These are phyloP conservation scores for Coelogynopora nodosa DNA, from an alignment of 2,888 invertebrate genomes.

Conservation along the genomic window DNA sequence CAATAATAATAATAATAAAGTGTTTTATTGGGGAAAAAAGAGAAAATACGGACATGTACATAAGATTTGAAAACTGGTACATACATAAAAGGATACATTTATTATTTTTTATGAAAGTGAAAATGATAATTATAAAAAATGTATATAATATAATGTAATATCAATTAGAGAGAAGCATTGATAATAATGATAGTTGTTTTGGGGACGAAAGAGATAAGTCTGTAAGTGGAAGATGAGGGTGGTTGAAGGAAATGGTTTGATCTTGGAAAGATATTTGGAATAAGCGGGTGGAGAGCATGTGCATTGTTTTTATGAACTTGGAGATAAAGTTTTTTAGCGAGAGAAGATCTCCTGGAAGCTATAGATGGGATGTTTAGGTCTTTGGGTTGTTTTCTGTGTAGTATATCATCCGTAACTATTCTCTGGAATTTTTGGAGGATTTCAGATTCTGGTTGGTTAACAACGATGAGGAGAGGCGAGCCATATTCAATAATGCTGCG, in stretches of 20 bases:
- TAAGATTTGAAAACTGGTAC: not conserved
- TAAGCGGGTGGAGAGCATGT: slow-evolving; percentile 16
- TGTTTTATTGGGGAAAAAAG: not conserved
- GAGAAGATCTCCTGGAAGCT: slow-evolving; percentile 28
- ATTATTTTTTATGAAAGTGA: too few species aligned
- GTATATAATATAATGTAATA: not conserved
- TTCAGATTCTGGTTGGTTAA: slow-evolving; percentile 6
- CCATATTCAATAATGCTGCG: not conserved
- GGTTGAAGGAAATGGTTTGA: slow-evolving; percentile 10
- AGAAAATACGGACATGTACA: not conserved
- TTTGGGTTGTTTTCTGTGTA: slow-evolving; percentile 21
- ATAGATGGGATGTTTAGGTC: slow-evolving; percentile 23
- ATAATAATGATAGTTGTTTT: slow-evolving; percentile 22
- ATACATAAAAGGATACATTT: too few species aligned
- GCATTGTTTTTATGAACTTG: not conserved
- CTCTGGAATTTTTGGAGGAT: slow-evolving; percentile 5
- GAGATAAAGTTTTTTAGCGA: slow-evolving; percentile 31
- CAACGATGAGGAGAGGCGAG: slow-evolving; percentile 8
- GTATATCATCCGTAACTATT: slow-evolving; percentile 10
- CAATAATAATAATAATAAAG: not conserved
- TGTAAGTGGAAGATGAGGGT: slow-evolving; percentile 22
- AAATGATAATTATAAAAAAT: not conserved
- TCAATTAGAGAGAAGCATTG: slow-evolving; percentile 24
- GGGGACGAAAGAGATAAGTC: slow-evolving; percentile 6
- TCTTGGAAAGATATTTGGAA: not conserved